Evolutionary conservation across 2,888 invertebrate species (phyloP), one percentile per base, ranked within the genome.

Genomic region (Nasonia oneida): DNA sequence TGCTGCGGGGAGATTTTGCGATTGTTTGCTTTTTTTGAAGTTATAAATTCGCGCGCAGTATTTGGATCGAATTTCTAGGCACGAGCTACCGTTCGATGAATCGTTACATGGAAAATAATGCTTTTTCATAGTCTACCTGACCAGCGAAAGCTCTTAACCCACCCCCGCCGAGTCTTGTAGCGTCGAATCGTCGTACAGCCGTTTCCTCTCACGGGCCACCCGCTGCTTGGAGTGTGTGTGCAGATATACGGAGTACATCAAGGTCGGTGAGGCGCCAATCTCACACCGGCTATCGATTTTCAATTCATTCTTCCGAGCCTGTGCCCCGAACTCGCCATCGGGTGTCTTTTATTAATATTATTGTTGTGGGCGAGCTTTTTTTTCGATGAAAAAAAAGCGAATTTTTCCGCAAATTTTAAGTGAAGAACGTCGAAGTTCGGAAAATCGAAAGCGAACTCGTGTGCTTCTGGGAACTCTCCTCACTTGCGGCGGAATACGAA

Each of bases 191-290:
- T 64, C 53, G 29, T 18, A 18, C 53, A 5, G 15, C 53, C 15
- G 18, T 47, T 47, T 47, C 47, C 12, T 47, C 47, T 10, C 2
- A 4, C 18, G 64, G 33, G 18, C 67, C 18, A 29, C 39, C 10
- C 64, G 23, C 23, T 6, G 70, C 23, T 33, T 15, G 10, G 75
- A 18, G 53, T 61, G 47, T 23, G 76, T 8, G 47, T 29, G 33
- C 37, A 6, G 33, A 33, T 29, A 33, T 29, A 71, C 71, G 73
- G 2, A 1, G 1, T 67, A 23, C 15, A 78, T 61, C 74, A 84
- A 84, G 79, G 84, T 79, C 84, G 84, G 12, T 29, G 78, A 77
- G 71, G 61, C 77, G 42, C 61, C 57, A 79, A 79, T 79, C 84
- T 64, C 79, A 2, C 57, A 23, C 6, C 33, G 18, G 3, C n/a